phyloP scores from a whole-genome alignment of 2,113 vertebrate species.

The Epinephelus cyanopodus region DNA sequence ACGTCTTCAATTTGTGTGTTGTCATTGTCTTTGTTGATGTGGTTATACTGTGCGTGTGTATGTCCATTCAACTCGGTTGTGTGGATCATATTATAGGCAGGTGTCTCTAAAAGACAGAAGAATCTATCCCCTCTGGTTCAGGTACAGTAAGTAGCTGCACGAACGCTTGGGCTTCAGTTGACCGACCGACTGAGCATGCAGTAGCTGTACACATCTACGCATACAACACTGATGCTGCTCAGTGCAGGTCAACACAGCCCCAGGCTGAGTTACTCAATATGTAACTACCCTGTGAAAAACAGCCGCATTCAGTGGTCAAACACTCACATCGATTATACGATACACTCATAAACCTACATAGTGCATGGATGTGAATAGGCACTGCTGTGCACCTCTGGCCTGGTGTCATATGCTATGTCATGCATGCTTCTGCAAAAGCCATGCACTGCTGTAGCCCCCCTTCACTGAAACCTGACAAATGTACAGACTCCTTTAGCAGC shows the following conservation, averaged over 20 bases:
- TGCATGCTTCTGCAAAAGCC: conserved; percentile 70
- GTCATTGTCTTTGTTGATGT: conserved; percentile 66
- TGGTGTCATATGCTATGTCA: conserved; percentile 56
- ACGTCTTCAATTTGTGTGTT: conserved; percentile 65
- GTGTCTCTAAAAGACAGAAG: conserved; percentile 84
- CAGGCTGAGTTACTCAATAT: conserved; percentile 33
- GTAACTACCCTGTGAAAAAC: neutral
- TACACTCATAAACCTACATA: conserved; percentile 15
- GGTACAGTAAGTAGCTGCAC: conserved; percentile 84
- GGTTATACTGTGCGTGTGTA: conserved; percentile 69
- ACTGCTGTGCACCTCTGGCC: conserved; percentile 58
- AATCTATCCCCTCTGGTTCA: conserved; percentile 86
- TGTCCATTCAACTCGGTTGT: conserved; percentile 77
- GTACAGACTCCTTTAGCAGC: neutral
- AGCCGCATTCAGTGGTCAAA: neutral
- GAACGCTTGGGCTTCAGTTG: conserved; percentile 74
- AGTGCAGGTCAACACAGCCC: conserved; percentile 34
- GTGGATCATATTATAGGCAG: conserved; percentile 85
- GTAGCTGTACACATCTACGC: conserved; percentile 55
- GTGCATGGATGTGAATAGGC: conserved; percentile 65
- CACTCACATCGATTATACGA: neutral
- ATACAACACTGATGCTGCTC: conserved; percentile 48
- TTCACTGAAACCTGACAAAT: conserved; percentile 31
- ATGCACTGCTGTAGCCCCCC: conserved; percentile 52
- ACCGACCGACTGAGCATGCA: conserved; percentile 72